Percentiles rank a stretch among this genome's conserved stretches.
phyloP scores from a whole-genome alignment of 2,797 vertebrate genomes.

The Alauda arvensis region DNA sequence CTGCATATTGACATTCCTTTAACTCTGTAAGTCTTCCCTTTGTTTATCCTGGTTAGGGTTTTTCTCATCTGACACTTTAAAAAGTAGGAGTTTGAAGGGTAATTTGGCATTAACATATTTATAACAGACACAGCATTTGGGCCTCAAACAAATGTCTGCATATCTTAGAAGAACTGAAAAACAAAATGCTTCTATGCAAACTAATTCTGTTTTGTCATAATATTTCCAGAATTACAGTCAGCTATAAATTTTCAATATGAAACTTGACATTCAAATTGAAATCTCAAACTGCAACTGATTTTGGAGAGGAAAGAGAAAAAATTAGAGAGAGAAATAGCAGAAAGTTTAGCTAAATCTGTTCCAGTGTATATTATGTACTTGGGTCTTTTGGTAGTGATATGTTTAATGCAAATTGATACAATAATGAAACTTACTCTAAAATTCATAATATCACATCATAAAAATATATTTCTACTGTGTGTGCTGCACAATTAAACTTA shows the following conservation, averaged over 20 bases:
- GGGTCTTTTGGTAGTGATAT: neutral
- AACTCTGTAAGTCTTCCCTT: neutral
- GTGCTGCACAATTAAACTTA: neutral
- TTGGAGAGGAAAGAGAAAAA: neutral
- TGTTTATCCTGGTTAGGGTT: neutral
- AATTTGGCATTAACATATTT: neutral
- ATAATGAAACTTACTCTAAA: neutral
- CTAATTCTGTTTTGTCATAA: neutral
- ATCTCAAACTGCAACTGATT: neutral
- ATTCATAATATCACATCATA: neutral
- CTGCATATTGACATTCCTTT: neutral
- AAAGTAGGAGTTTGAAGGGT: neutral
- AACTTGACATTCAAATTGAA: neutral
- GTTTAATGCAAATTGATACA: neutral
- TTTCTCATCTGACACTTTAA: neutral
- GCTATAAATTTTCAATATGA: conserved; percentile 13
- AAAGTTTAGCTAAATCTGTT: neutral
- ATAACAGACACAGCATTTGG: neutral
- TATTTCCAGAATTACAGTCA: conserved; percentile 24
- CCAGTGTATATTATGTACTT: neutral
- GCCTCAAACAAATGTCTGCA: neutral
- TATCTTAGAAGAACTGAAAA: neutral
- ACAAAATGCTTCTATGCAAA: conserved; percentile 1
- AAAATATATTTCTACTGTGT: neutral
- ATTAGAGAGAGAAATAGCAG: neutral